Percentiles rank a stretch among this genome's conserved stretches.
Evolutionary conservation across 2,113 vertebrate genomes (phyloP).

Genomic region (Ptyas mucosa): DNA sequence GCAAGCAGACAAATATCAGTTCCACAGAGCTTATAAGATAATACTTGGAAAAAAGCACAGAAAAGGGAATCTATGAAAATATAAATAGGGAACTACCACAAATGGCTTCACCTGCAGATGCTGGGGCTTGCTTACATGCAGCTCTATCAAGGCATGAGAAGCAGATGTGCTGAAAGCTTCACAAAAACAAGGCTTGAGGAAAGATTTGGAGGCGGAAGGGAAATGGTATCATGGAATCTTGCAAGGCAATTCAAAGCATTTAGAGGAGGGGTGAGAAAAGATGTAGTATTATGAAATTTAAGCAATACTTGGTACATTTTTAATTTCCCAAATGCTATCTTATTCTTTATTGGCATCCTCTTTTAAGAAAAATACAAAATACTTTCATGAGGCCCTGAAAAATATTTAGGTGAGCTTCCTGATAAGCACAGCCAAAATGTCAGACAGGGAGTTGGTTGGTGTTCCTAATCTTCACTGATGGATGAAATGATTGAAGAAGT

Average conservation of each 20-base stretch:
- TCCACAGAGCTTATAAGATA: background rate
- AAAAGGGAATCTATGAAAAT: background rate
- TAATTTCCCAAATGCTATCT: background rate
- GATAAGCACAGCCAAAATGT: background rate
- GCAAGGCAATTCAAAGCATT: background rate
- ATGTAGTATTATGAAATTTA: background rate
- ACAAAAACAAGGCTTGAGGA: background rate
- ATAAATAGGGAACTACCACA: background rate
- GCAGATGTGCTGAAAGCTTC: background rate
- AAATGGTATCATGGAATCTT: background rate
- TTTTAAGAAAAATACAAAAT: background rate
- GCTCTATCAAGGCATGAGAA: background rate
- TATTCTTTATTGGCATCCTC: background rate
- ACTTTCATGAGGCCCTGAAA: background rate
- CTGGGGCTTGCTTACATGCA: background rate
- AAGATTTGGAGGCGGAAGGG: background rate
- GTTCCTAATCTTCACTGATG: background rate
- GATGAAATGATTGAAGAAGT: background rate
- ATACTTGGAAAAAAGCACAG: background rate
- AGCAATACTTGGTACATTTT: background rate
- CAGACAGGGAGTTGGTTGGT: background rate
- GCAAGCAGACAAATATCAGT: background rate
- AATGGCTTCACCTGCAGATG: background rate
- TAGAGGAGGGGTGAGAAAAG: background rate
- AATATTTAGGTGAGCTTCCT: background rate